Evolutionary conservation across 2,113 vertebrate species (phyloP), one percentile per base, ranked within the genome.

Genomic region (Aspidoscelis tigris): DNA sequence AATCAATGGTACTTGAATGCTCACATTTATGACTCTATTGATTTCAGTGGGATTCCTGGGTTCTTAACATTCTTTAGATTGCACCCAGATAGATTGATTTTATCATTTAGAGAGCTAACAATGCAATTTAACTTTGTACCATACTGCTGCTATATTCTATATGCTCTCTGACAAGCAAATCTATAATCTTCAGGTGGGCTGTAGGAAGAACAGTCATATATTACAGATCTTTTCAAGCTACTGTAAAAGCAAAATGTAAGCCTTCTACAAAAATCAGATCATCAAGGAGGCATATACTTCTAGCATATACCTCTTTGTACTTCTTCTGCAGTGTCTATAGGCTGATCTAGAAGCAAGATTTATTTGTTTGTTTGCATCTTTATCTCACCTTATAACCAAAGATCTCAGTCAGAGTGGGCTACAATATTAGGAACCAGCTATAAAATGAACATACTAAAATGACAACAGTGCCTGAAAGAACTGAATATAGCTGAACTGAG

Each of bases 41-140:
- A 76, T 53, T 76, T n/a, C 74, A 76, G 53, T 76, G n/a, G 50
- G 26, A 76, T 76, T 53, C 53, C n/a, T 55, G 74, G n/a, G 26
- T 55, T 21, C 22, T 47, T 55, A 76, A 76, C 7, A 20, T 55
- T 76, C 26, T n/a, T n/a, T 53, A 26, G 14, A 53, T 76, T 76
- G 74, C 74, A 76, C 47, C 21, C 73, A 76, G 26, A 22, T 76
- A 76, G 74, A 5, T n/a, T 76, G 12, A 26, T 55, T 26, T 75
- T 76, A 26, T n/a, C n/a, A 26, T 76, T 26, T n/a, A 53, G 47
- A 55, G 74, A 76, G 47, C 24, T 53, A 55, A n/a, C 24, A 55
- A 50, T 26, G 55, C 26, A 33, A 76, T 76, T 50, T 75, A 75
- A 26, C 44, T 50, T 47, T 76, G 47, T 5, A 7, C 74, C 14